Percentiles rank a stretch among this genome's conserved stretches.
Evolutionary conservation across 2,888 invertebrate species (phyloP).

Genomic region (Agonopterix subpropinquella): DNA sequence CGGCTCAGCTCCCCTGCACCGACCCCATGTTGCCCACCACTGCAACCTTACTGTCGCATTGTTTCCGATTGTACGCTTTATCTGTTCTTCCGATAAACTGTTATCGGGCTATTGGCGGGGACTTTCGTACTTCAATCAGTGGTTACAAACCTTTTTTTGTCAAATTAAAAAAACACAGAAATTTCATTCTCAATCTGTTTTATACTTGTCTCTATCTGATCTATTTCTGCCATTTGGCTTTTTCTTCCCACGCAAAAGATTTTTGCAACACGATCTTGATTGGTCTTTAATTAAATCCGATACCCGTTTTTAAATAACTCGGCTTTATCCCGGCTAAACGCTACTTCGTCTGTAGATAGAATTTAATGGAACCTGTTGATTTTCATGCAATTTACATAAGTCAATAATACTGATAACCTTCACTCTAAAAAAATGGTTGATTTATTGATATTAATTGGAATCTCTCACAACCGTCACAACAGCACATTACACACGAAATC

Average conservation of each 20-base stretch:
- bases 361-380: constrained; percentile 12
- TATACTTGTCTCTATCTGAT: background rate
- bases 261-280: background rate
- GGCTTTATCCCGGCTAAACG: constrained; percentile 9
- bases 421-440: background rate
- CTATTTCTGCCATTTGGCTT: constrained; percentile 16
- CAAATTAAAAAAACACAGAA: background rate
- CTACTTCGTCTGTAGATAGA: constrained; percentile 10
- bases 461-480: too few species aligned
- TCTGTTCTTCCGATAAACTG: constrained; percentile 26
- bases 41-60: constrained; percentile 26
- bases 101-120: background rate
- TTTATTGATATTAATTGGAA: background rate
- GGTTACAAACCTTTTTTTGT: background rate
- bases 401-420: too few species aligned
- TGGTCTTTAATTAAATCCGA: background rate
- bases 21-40: constrained; percentile 17
- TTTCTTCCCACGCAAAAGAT: constrained; percentile 15
- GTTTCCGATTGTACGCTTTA: constrained; percentile 44
- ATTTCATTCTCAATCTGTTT: constrained; percentile 10
- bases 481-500: constrained; percentile 7
- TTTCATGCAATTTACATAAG: background rate
- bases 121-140: background rate
- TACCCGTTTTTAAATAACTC: background rate
- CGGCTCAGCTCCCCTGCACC: constrained; percentile 28